Evolutionary conservation across 2,797 vertebrate species (phyloP).

Genomic region (Peromyscus aztecus): DNA sequence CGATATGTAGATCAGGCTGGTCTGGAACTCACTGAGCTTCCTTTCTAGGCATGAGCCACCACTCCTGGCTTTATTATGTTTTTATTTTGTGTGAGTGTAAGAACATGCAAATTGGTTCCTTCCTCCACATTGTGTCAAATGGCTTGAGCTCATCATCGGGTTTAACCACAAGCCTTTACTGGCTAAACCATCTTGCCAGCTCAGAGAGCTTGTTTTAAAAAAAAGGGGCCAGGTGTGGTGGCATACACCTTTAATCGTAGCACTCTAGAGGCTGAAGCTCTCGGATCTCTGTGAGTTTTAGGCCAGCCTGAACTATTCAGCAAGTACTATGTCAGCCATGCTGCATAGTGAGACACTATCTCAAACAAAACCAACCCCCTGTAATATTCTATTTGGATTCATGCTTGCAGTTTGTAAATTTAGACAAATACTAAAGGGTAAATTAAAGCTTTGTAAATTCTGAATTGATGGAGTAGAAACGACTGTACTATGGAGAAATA

Average conservation of each 20-base stretch:
- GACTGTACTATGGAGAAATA: constrained; percentile 35
- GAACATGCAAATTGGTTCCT: not conserved
- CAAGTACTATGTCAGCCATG: not conserved
- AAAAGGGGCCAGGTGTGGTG: not conserved
- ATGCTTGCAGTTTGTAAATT: constrained; percentile 23
- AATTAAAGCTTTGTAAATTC: constrained; percentile 53
- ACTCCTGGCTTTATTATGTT: not conserved
- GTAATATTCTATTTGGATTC: constrained; percentile 11
- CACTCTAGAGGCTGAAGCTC: not conserved
- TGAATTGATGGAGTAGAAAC: constrained; percentile 60
- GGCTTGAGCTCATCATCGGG: not conserved
- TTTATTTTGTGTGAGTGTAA: not conserved
- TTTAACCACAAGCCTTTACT: not conserved
- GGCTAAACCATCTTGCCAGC: not conserved
- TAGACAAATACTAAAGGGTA: constrained; percentile 58
- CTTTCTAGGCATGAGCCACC: not conserved
- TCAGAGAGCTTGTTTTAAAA: not conserved
- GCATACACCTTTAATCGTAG: not conserved
- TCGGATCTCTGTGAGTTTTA: not conserved
- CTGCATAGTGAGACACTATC: not conserved
- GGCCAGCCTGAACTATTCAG: not conserved
- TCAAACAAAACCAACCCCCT: not conserved
- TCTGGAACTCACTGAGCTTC: not conserved
- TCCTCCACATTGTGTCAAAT: not conserved
- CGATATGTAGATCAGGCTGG: not conserved